These are phyloP conservation scores for Clytia hemisphaerica DNA, from an alignment of 30 jellyfish, hydroid and myxozoan species.

Conservation along the genomic window DNA sequence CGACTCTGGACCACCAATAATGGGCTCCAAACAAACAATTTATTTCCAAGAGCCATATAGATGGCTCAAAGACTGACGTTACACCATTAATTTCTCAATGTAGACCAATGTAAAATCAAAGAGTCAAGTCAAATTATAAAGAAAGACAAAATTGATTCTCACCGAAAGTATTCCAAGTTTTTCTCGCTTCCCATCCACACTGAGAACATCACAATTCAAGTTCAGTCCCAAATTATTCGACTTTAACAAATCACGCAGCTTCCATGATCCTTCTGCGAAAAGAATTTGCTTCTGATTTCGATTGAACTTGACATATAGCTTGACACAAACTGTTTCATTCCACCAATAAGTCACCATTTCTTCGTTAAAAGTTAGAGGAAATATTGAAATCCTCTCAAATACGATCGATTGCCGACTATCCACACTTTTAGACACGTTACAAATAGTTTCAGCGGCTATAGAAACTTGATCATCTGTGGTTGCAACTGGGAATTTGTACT, in stretches of 20 bases:
- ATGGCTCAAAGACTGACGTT: too few relatives aligned
- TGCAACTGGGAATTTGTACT: conserved; percentile 56
- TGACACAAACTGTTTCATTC: conserved; percentile 31
- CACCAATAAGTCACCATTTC: conserved; percentile 46
- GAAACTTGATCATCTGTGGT: conserved; percentile 9
- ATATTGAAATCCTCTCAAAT: conserved; percentile 33
- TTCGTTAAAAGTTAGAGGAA: conserved; percentile 57
- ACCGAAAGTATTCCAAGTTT: too few relatives aligned
- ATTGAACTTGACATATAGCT: conserved; percentile 14
- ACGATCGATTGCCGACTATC: not conserved
- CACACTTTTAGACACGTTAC: conserved; percentile 50
- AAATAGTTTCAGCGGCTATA: conserved; percentile 32
- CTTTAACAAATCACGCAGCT: not conserved
- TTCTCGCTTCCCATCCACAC: too few relatives aligned
- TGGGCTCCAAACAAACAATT: too few relatives aligned
- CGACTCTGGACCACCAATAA: too few relatives aligned
- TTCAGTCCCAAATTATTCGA: too few relatives aligned
- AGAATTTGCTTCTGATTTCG: not conserved
- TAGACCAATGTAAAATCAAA: too few relatives aligned
- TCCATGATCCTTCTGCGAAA: conserved; percentile 3
- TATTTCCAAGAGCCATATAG: too few relatives aligned
- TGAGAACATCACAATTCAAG: too few relatives aligned
- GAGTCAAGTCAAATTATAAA: too few relatives aligned
- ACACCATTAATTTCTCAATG: too few relatives aligned
- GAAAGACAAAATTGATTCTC: too few relatives aligned